Base-by-base conservation (phyloP, 2,888 invertebrate genomes). In the Digitonthophagus gazella region DNA sequence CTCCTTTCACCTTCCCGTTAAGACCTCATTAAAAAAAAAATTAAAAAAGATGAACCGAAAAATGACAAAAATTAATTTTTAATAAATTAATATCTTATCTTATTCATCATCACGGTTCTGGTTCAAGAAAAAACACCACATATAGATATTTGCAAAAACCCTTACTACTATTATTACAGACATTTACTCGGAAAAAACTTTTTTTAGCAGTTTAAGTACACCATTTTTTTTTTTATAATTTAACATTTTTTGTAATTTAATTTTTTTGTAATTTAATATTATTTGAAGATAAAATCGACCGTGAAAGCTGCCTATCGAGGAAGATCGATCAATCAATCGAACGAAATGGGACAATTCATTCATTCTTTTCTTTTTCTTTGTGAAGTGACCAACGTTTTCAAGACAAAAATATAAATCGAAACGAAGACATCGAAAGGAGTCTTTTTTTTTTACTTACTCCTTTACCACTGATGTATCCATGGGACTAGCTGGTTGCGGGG, bases 381-480 rank as follows among this genome's bases (percentile, higher is more conserved):
- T n/a, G n/a, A n/a, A n/a, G n/a, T n/a, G n/a, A n/a, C n/a, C n/a
- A n/a, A n/a, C n/a, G n/a, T n/a, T n/a, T n/a, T n/a, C n/a, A n/a
- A n/a, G n/a, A n/a, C n/a, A n/a, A n/a, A n/a, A n/a, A n/a, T n/a
- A n/a, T n/a, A n/a, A n/a, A n/a, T n/a, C n/a, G n/a, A n/a, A n/a
- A n/a, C 11, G 14, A 54, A 54, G 54, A 1, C 1, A 58, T 8
- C 15, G 15, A 58, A 58, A 15, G 8, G 15, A 58, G 15, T 57
- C 58, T 15, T 19, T 61, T 18, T 57, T 57, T 15, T 16, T 2
- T 57, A 11, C n/a, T 61, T 78, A 81, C 72, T 81, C 82, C 74
- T 81, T 82, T 69, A 75, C 86, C 71, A 83, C 80, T 71, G 90
- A 89, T 67, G 90, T 90, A 83, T 91, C 91, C 91, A 91, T 91